Evolutionary conservation across 2,113 vertebrate species (phyloP).

Genomic region (Hipposideros armiger): DNA sequence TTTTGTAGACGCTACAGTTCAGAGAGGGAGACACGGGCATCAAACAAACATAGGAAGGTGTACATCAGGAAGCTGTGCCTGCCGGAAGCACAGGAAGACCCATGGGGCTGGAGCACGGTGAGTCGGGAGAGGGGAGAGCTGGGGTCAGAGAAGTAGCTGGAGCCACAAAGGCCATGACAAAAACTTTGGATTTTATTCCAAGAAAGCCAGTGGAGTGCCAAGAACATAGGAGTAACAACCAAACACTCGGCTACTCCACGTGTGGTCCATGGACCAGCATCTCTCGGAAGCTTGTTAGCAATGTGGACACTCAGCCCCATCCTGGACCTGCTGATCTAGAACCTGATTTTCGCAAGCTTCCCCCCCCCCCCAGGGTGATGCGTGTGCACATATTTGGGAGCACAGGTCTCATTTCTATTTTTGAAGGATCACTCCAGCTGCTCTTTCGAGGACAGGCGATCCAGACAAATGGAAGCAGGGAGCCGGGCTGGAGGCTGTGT

Average conservation of each 20-base stretch:
- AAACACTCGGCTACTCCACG: not conserved
- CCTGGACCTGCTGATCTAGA: not conserved
- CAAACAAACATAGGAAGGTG: too few relatives aligned
- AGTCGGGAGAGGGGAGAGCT: not conserved
- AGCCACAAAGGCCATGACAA: slow-evolving; percentile 48
- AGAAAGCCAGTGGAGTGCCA: not conserved
- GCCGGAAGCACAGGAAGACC: not conserved
- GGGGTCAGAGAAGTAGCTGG: not conserved
- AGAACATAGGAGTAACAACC: not conserved
- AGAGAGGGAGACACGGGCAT: not conserved
- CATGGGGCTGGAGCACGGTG: not conserved
- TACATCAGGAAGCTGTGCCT: rapidly evolving
- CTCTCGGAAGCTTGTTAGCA: not conserved
- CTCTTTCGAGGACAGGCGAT: not conserved
- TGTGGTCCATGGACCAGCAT: not conserved
- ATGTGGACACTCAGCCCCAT: not conserved
- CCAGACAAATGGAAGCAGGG: not conserved
- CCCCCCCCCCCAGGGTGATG: not conserved
- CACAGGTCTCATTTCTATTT: not conserved
- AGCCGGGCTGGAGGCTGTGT: not conserved
- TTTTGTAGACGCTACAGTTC: not conserved
- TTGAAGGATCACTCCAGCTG: not conserved
- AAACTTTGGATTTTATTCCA: not conserved
- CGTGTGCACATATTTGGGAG: not conserved
- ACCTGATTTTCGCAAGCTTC: not conserved